phyloP scores from a whole-genome alignment of 2,113 vertebrate species.

The Epinephelus moara region DNA sequence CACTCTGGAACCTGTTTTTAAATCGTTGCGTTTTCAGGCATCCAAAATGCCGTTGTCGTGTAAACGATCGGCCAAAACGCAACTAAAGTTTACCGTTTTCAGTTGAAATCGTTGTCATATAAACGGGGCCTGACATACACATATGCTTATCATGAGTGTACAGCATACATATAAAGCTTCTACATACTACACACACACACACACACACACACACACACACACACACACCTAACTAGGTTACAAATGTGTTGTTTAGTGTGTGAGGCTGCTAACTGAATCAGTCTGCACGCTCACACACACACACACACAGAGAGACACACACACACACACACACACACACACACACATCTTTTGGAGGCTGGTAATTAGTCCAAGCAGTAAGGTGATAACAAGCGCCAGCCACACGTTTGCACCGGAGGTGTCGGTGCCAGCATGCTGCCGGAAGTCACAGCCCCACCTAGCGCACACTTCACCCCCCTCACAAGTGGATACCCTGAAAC shows the following conservation, averaged over 20 bases:
- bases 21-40: no score
- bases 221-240: conserved; percentile 21
- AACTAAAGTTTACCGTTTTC: no score
- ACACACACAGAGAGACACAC: neutral
- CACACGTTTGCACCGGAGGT: conserved; percentile 69
- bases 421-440: conserved; percentile 58
- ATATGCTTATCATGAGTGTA: neutral
- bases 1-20: no score
- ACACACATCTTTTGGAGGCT: conserved; percentile 38
- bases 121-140: neutral
- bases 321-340: conserved; percentile 7
- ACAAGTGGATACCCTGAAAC: conserved; percentile 3
- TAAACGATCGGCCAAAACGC: no score
- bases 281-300: conserved; percentile 14
- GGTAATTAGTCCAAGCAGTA: conserved; percentile 72
- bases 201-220: neutral
- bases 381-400: conserved; percentile 78
- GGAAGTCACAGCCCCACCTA: conserved; percentile 61
- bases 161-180: conserved; percentile 18
- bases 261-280: conserved; percentile 53
- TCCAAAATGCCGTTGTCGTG: no score
- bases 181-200: neutral
- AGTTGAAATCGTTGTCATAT: no score
- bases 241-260: conserved; percentile 59
- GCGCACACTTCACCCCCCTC: conserved; percentile 18